Conservation (phyloP, 2,888 invertebrate species). For the Hypena proboscidalis region DNA sequence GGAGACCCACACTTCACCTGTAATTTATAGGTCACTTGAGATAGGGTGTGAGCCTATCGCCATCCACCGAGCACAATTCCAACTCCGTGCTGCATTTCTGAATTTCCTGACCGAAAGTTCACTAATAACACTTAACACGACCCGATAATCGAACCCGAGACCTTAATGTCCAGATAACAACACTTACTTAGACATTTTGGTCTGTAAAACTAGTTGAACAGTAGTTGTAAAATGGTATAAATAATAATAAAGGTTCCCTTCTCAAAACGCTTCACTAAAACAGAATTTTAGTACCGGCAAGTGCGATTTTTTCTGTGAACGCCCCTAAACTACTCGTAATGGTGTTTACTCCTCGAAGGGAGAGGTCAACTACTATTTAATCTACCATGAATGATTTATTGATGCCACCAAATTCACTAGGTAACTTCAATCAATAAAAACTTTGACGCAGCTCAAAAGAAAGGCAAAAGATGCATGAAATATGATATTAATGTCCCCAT, state of each 20-base stretch:
- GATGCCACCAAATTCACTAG: slow-evolving; percentile 67
- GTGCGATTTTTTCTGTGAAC: slow-evolving; percentile 61
- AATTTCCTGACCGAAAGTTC: no score
- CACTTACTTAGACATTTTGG: no score
- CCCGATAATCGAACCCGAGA: no score
- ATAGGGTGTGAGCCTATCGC: no score
- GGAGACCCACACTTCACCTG: no score
- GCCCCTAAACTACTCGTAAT: slow-evolving; percentile 72
- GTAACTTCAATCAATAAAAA: slow-evolving; percentile 20
- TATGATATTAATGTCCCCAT: slow-evolving; percentile 28
- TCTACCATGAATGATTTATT: slow-evolving; percentile 83
- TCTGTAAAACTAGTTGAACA: not conserved
- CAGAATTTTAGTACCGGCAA: slow-evolving; percentile 39
- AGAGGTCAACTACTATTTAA: slow-evolving; percentile 83
- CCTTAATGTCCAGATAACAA: no score
- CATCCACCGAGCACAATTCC: no score
- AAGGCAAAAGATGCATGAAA: slow-evolving; percentile 20
- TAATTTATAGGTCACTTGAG: no score
- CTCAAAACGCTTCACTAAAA: slow-evolving; percentile 28
- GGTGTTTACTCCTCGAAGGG: slow-evolving; percentile 74
- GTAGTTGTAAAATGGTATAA: slow-evolving; percentile 3
- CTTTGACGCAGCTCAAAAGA: slow-evolving; percentile 16
- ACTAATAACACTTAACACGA: no score
- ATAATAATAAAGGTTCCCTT: slow-evolving; percentile 5
- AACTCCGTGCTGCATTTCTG: no score